These are phyloP conservation scores for Crioceris asparagi DNA, from an alignment of 2,888 invertebrate species.

Conservation along the genomic window DNA sequence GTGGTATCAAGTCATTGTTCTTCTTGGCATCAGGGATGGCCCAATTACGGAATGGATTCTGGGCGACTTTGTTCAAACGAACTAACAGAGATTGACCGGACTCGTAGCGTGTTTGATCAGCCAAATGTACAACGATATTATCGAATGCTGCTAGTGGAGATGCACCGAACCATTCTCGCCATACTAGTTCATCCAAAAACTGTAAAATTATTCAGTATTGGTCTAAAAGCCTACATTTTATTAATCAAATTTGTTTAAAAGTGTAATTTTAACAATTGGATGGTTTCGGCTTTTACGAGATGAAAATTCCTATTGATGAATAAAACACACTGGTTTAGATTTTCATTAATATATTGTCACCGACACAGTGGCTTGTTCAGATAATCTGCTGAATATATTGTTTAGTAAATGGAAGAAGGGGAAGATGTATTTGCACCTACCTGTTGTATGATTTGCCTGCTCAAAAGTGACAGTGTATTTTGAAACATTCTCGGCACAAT, in stretches of 20 bases:
- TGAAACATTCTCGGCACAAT: slow-evolving; percentile 87
- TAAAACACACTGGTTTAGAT: too few species aligned
- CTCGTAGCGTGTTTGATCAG: slow-evolving; percentile 66
- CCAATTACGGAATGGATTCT: slow-evolving; percentile 61
- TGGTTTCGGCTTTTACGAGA: too few species aligned
- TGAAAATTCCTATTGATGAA: too few species aligned
- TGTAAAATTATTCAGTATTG: slow-evolving; percentile 7
- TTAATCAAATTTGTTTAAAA: too few species aligned
- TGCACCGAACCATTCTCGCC: slow-evolving; percentile 77
- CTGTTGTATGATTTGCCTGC: slow-evolving; percentile 79
- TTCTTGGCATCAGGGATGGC: slow-evolving; percentile 20
- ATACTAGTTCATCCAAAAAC: slow-evolving; percentile 77
- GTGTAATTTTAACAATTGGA: too few species aligned
- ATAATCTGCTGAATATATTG: too few species aligned
- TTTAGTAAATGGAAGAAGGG: too few species aligned
- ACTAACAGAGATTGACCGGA: slow-evolving; percentile 50
- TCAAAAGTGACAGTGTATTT: slow-evolving; percentile 71
- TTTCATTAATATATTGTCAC: too few species aligned
- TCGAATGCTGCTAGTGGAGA: slow-evolving; percentile 71
- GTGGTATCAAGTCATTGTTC: not conserved
- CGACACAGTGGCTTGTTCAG: too few species aligned
- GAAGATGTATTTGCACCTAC: too few species aligned
- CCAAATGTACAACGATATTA: slow-evolving; percentile 65
- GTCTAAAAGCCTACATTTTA: not conserved
- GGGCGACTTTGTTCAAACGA: slow-evolving; percentile 54